phyloP scores from a whole-genome alignment of 2,888 invertebrate genomes.

The Brenthis daphne region DNA sequence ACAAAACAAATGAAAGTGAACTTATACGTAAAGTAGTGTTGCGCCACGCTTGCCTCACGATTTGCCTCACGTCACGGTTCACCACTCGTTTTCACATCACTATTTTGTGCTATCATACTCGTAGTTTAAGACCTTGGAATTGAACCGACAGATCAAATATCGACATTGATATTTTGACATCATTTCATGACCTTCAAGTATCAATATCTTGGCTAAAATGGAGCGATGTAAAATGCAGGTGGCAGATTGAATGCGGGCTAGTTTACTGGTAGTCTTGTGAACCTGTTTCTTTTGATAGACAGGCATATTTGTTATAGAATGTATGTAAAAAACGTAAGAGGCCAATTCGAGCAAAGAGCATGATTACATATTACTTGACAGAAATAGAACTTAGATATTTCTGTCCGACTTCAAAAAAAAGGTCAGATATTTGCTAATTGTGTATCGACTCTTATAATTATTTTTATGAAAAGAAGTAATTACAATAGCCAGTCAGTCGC shows the following conservation, averaged over 20 bases:
- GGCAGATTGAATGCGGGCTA: not conserved
- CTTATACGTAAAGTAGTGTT: conserved; percentile 34
- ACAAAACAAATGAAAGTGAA: conserved; percentile 33
- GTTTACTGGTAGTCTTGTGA: too few species aligned
- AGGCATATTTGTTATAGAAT: too few species aligned
- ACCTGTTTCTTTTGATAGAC: too few species aligned
- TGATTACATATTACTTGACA: too few species aligned
- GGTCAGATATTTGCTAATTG: too few species aligned
- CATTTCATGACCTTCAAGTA: conserved; percentile 29
- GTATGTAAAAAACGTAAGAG: too few species aligned
- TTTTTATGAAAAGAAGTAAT: too few species aligned
- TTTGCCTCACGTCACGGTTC: conserved; percentile 40
- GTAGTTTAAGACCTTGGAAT: conserved; percentile 29
- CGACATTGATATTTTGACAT: conserved; percentile 33
- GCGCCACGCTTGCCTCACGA: conserved; percentile 39
- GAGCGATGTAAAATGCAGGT: not conserved
- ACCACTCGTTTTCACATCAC: conserved; percentile 41
- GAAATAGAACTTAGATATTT: too few species aligned
- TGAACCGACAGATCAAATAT: conserved; percentile 28
- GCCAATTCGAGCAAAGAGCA: too few species aligned
- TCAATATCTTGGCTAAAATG: conserved; percentile 22
- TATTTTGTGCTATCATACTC: conserved; percentile 29
- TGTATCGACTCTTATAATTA: too few species aligned
- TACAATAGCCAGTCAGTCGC: too few species aligned
- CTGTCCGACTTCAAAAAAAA: too few species aligned